Conservation (phyloP, 2,797 vertebrate genomes). For the Ispidina lecontei region DNA sequence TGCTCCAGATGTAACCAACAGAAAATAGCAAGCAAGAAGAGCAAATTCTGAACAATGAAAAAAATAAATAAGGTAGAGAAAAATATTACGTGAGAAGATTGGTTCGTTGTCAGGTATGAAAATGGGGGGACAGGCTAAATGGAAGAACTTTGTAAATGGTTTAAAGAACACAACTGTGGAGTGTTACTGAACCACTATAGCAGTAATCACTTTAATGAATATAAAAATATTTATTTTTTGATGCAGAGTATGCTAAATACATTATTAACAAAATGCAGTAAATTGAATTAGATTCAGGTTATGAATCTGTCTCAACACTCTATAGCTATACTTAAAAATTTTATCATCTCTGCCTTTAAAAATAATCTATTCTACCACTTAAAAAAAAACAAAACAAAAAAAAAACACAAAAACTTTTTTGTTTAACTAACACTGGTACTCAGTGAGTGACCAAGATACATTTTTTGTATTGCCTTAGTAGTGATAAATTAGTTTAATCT, state of each 20-base stretch:
- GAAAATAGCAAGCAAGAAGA: not conserved
- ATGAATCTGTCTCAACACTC: not conserved
- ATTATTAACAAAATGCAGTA: not conserved
- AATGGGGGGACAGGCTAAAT: not conserved
- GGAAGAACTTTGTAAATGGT: not conserved
- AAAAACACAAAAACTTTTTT: not conserved
- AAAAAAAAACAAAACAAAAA: not conserved
- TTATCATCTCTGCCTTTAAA: conserved; percentile 13
- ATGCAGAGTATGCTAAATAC: not conserved
- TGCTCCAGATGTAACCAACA: not conserved
- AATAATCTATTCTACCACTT: conserved; percentile 18
- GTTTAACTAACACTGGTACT: conserved; percentile 37
- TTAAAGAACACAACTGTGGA: not conserved
- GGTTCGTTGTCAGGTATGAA: not conserved
- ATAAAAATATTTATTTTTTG: not conserved
- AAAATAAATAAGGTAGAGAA: not conserved
- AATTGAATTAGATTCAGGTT: not conserved
- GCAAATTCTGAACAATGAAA: not conserved
- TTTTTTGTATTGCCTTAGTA: conserved; percentile 70
- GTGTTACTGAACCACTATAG: not conserved
- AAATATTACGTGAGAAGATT: not conserved
- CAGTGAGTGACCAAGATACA: conserved; percentile 40
- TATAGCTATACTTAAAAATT: not conserved
- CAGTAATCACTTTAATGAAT: not conserved
- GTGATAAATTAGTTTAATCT: conserved; percentile 72